These are phyloP conservation scores for Heliconius sara DNA, from an alignment of 2,888 invertebrate species.

Conservation along the genomic window DNA sequence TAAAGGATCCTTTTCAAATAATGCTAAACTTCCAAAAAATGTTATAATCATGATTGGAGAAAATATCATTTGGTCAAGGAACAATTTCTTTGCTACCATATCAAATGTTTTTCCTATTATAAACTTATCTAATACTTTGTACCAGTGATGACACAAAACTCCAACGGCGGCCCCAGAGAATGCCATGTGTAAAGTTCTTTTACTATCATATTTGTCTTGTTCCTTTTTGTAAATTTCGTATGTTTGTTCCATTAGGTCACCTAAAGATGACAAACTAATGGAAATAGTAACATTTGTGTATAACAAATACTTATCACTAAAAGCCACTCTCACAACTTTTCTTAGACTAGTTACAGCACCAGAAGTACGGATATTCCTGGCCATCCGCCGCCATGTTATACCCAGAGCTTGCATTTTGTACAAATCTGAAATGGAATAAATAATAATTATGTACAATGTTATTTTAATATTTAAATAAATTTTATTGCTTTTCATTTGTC, in stretches of 20 bases:
- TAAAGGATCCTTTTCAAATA: slow-evolving; percentile 87
- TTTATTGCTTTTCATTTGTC: too few species aligned
- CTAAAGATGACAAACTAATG: slow-evolving; percentile 88
- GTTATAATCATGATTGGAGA: slow-evolving; percentile 92
- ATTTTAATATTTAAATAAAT: not conserved
- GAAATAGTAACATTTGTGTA: slow-evolving; percentile 93
- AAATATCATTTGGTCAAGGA: slow-evolving; percentile 93
- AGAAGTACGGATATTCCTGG: slow-evolving; percentile 59
- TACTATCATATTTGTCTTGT: slow-evolving; percentile 84
- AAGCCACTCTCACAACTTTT: slow-evolving; percentile 75
- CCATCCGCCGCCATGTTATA: slow-evolving; percentile 67
- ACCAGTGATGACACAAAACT: slow-evolving; percentile 94
- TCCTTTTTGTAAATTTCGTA: slow-evolving; percentile 89
- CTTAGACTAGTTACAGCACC: slow-evolving; percentile 55
- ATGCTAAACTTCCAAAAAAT: slow-evolving; percentile 91
- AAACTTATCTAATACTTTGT: slow-evolving; percentile 89
- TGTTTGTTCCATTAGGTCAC: slow-evolving; percentile 92
- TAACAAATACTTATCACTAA: slow-evolving; percentile 88
- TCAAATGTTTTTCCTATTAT: slow-evolving; percentile 88
- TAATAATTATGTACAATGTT: slow-evolving; percentile 30
- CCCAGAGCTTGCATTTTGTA: slow-evolving; percentile 64
- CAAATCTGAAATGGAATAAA: slow-evolving; percentile 57
- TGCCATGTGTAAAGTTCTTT: slow-evolving; percentile 90
- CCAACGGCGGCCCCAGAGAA: slow-evolving; percentile 92
- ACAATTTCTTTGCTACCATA: slow-evolving; percentile 90